Evolutionary conservation across 2,888 invertebrate genomes (phyloP), one percentile per base, ranked within the genome.

Genomic region (Melipona bicolor): DNA sequence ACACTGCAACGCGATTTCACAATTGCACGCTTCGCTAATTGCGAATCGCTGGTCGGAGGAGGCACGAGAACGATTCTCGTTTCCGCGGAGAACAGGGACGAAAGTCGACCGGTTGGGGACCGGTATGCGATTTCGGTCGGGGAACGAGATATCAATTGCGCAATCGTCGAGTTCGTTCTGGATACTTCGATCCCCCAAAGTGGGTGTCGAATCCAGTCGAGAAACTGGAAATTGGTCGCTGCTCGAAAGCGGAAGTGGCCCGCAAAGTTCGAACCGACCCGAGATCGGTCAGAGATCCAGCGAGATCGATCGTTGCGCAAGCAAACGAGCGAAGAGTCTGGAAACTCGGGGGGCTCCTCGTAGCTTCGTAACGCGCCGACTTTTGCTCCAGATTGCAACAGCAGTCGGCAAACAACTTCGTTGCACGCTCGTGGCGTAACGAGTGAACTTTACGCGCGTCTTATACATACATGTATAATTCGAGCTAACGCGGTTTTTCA

Each of bases 1-100:
- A 92, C 93, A 93, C 89, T 90, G 89, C 85, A 86, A 83, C 90
- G 89, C 91, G 92, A 92, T 93, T 93, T 93, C 93, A 92, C 92
- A 93, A 93, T 92, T 91, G 91, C 92, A 92, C 91, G 93, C 89
- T 90, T 91, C 91, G 92, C 91, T 92, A 92, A 93, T 92, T 92
- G 89, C 91, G 88, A 92, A 91, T 92, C 90, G 88, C 91, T 91
- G 92, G 92, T 92, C 91, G 87, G 78, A 43, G 43, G 43, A 43
- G 36, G 36, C 36, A 36, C 36, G 36, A 36, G 4, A 43, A 43
- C 43, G 43, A 43, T 43, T 43, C 43, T 43, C 43, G 43, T 11
- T 32, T 43, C 43, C 43, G 43, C 43, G 43, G 43, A 43, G 43
- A 43, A 43, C 43, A 2, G 43, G 9, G 43, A 43, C 43, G 11